Percentiles rank a stretch among this genome's conserved stretches.
Evolutionary conservation across 2,113 vertebrate species (phyloP).

Genomic region (Cyprinodon variegatus): DNA sequence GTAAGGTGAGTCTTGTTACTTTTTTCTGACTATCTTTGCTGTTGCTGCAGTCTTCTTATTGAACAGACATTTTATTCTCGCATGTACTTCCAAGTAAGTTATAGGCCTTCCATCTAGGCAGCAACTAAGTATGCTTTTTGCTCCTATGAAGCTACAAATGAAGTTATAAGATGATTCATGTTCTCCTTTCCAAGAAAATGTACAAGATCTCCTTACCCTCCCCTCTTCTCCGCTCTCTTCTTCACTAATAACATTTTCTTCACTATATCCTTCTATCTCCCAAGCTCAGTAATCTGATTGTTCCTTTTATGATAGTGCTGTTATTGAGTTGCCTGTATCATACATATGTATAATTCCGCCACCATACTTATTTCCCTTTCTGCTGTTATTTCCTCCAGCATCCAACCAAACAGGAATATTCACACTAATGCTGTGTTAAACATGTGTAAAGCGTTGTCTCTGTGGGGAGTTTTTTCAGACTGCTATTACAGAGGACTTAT

Average conservation of each 20-base stretch:
- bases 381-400: slow-evolving; percentile 31
- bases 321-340: slow-evolving; percentile 80
- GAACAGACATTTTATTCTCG: slow-evolving; percentile 59
- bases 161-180: slow-evolving; percentile 82
- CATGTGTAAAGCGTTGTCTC: slow-evolving; percentile 15
- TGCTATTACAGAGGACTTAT: background rate
- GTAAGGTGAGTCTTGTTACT: slow-evolving; percentile 23
- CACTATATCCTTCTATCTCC: slow-evolving; percentile 71
- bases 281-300: slow-evolving; percentile 77
- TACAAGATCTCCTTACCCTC: slow-evolving; percentile 63
- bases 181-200: slow-evolving; percentile 66
- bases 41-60: slow-evolving; percentile 40
- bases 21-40: slow-evolving; percentile 13
- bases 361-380: slow-evolving; percentile 66
- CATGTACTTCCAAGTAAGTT: slow-evolving; percentile 43
- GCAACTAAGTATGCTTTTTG: slow-evolving; percentile 62
- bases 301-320: slow-evolving; percentile 69
- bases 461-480: slow-evolving; percentile 1
- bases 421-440: slow-evolving; percentile 40
- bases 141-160: slow-evolving; percentile 72
- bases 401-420: slow-evolving; percentile 35
- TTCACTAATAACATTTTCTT: slow-evolving; percentile 80
- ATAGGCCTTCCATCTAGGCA: slow-evolving; percentile 35
- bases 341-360: slow-evolving; percentile 81
- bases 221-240: slow-evolving; percentile 68